Conservation (phyloP, 2,888 invertebrate species). For the Microctonus aethiopoides region DNA sequence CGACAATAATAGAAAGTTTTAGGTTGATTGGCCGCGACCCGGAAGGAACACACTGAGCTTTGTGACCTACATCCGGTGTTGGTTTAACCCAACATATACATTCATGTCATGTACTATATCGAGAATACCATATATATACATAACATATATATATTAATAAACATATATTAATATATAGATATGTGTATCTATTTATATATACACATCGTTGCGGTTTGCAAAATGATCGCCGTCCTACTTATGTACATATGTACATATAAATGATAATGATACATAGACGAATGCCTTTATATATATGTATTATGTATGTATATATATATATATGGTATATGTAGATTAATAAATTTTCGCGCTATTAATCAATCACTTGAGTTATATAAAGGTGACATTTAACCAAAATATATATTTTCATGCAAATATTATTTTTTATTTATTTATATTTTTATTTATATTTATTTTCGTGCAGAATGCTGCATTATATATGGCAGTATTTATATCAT, state of each 20-base stretch:
- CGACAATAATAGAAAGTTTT: constrained; percentile 56
- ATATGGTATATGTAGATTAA: neutral
- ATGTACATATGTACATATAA: neutral
- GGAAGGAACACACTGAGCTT: constrained; percentile 59
- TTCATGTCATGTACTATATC: constrained; percentile 7
- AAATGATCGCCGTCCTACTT: neutral
- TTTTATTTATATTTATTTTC: no score
- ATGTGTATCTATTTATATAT: neutral
- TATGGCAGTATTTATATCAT: no score
- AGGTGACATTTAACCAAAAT: neutral
- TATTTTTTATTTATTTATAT: neutral
- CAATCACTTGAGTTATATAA: neutral
- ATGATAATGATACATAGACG: no score
- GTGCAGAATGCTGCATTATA: no score
- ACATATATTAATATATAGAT: neutral
- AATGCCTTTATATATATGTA: no score
- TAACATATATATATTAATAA: neutral
- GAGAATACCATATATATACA: constrained; percentile 3
- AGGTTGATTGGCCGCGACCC: constrained; percentile 51
- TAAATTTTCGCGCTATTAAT: neutral
- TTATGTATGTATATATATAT: neutral
- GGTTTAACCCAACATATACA: constrained; percentile 24
- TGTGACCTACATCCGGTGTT: constrained; percentile 59
- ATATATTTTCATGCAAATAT: neutral
- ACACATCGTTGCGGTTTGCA: neutral